Evolutionary conservation across 2,797 vertebrate genomes (phyloP).

Genomic region (Falco biarmicus): DNA sequence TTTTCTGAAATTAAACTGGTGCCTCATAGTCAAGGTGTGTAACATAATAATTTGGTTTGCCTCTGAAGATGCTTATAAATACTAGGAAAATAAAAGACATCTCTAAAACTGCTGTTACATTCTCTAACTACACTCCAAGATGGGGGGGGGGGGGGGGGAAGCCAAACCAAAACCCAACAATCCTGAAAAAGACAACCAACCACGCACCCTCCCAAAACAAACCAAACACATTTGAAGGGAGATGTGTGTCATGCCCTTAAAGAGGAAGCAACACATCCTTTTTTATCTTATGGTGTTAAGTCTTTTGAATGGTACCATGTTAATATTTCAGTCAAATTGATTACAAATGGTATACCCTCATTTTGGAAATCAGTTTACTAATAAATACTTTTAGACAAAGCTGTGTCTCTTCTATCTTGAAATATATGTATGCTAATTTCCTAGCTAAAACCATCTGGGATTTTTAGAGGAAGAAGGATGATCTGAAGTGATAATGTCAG

Average conservation of each 20-base stretch:
- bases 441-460: conserved; percentile 47
- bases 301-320: not conserved
- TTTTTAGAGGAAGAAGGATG: conserved; percentile 33
- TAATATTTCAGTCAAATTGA: not conserved
- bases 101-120: not conserved
- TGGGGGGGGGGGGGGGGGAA: too few species aligned
- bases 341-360: not conserved
- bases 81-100: not conserved
- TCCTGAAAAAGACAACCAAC: not conserved
- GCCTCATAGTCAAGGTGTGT: not conserved
- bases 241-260: not conserved
- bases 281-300: not conserved
- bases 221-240: not conserved
- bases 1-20: not conserved
- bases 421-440: conserved; percentile 16
- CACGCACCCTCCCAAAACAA: too few species aligned
- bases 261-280: not conserved
- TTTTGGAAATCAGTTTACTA: conserved; percentile 25
- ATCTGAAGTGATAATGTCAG: conserved; percentile 44
- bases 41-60: not conserved
- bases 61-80: not conserved
- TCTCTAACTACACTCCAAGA: not conserved
- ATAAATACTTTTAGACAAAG: conserved; percentile 25
- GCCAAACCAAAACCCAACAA: not conserved
- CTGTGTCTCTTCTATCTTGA: conserved; percentile 36